phyloP scores from a whole-genome alignment of 2,113 vertebrate species.

The Boleophthalmus pectinirostris region DNA sequence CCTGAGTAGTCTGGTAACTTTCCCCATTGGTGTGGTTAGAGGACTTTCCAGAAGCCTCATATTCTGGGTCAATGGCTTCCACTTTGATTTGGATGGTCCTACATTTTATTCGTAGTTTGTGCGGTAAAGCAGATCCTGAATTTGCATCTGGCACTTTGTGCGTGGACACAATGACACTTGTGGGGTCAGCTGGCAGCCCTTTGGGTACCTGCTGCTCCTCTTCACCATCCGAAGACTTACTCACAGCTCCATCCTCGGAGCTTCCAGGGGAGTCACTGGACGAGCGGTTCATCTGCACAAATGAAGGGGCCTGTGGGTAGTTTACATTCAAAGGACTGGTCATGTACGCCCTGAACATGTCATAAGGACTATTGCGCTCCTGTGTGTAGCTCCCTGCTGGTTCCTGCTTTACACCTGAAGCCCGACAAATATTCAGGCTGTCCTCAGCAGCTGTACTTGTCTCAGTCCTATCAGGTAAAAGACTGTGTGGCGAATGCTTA shows the following conservation, averaged over 20 bases:
- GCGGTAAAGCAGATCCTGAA: slow-evolving; percentile 87
- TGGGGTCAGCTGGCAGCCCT: slow-evolving; percentile 84
- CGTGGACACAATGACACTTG: slow-evolving; percentile 79
- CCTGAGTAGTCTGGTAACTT: slow-evolving; percentile 75
- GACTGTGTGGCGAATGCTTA: slow-evolving; percentile 90
- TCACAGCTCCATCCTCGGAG: slow-evolving; percentile 85
- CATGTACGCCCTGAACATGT: slow-evolving; percentile 83
- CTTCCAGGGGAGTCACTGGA: slow-evolving; percentile 91
- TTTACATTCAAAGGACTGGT: slow-evolving; percentile 72
- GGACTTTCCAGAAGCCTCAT: slow-evolving; percentile 82
- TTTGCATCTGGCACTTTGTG: slow-evolving; percentile 88
- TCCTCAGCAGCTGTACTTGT: slow-evolving; percentile 67
- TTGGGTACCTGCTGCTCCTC: slow-evolving; percentile 97
- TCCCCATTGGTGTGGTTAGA: slow-evolving; percentile 77
- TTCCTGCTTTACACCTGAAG: slow-evolving; percentile 86
- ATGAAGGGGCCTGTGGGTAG: slow-evolving; percentile 84
- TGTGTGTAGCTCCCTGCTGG: slow-evolving; percentile 73
- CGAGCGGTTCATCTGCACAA: slow-evolving; percentile 83
- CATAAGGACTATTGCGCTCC: slow-evolving; percentile 79
- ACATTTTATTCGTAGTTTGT: slow-evolving; percentile 94
- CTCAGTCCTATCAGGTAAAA: slow-evolving; percentile 81
- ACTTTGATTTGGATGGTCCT: slow-evolving; percentile 91
- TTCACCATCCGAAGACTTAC: slow-evolving; percentile 92
- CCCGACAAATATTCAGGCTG: slow-evolving; percentile 72
- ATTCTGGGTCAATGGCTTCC: slow-evolving; percentile 87